Evolutionary conservation across 2,113 vertebrate species (phyloP).

Genomic region (Zootoca vivipara): DNA sequence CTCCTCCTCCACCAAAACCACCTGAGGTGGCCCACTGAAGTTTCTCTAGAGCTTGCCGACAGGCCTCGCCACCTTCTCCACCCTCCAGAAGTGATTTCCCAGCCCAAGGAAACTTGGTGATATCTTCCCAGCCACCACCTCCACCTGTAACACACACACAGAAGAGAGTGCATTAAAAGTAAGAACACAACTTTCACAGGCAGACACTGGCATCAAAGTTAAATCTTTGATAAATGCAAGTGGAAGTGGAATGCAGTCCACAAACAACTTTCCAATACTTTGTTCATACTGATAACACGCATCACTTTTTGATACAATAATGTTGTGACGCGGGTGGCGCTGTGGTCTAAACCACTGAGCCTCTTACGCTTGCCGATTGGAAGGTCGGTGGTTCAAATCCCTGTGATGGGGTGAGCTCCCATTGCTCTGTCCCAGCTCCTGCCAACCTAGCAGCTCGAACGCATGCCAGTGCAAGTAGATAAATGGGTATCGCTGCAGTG

Average conservation of each 20-base stretch:
- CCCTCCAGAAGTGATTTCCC: constrained; percentile 84
- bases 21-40: constrained; percentile 86
- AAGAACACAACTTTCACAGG: not conserved
- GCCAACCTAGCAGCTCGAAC: too few relatives aligned
- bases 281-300: not conserved
- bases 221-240: not conserved
- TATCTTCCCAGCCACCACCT: constrained; percentile 86
- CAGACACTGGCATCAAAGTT: not conserved
- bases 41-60: constrained; percentile 79
- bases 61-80: constrained; percentile 84
- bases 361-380: too few relatives aligned
- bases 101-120: constrained; percentile 68
- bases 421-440: too few relatives aligned
- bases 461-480: too few relatives aligned
- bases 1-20: constrained; percentile 89
- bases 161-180: not conserved
- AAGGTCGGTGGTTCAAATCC: too few relatives aligned
- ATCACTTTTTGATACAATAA: not conserved
- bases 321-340: too few relatives aligned
- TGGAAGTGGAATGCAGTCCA: not conserved
- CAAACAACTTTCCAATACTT: not conserved
- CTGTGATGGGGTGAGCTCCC: too few relatives aligned
- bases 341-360: too few relatives aligned
- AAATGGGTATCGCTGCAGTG: too few relatives aligned
- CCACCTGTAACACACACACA: constrained; percentile 72